Percentiles rank a stretch among this genome's conserved stretches.
phyloP scores from a whole-genome alignment of 2,797 vertebrate species.

The Sebastes kiyomatsui region DNA sequence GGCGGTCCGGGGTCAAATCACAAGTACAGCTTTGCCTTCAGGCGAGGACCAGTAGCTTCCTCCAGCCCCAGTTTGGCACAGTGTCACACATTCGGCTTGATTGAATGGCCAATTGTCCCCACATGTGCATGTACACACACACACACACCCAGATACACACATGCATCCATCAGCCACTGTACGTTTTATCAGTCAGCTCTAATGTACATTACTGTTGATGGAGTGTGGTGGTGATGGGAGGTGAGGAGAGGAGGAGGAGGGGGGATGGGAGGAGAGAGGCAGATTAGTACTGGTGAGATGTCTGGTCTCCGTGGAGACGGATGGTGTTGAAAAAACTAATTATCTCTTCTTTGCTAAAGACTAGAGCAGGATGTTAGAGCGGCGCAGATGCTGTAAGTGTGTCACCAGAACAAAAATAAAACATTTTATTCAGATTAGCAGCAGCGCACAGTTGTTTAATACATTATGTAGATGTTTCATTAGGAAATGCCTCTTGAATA shows the following conservation, averaged over 20 bases:
- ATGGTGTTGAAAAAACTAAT: slow-evolving; percentile 76
- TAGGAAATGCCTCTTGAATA: slow-evolving; percentile 38
- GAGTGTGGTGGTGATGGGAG: slow-evolving; percentile 54
- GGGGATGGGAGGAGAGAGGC: slow-evolving; percentile 28
- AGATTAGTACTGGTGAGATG: slow-evolving; percentile 70
- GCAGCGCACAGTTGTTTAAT: slow-evolving; percentile 51
- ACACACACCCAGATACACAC: slow-evolving; percentile 2
- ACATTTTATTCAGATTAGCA: slow-evolving; percentile 64
- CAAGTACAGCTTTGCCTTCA: slow-evolving; percentile 20
- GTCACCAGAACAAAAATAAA: slow-evolving; percentile 64
- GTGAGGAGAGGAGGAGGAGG: slow-evolving; percentile 35
- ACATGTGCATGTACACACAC: neutral
- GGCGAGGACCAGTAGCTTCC: slow-evolving; percentile 9
- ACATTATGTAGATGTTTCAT: slow-evolving; percentile 58
- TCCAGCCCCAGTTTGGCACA: slow-evolving; percentile 41
- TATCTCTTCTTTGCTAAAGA: slow-evolving; percentile 76
- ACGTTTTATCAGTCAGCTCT: slow-evolving; percentile 58
- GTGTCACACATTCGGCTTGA: slow-evolving; percentile 49
- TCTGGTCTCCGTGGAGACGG: slow-evolving; percentile 78
- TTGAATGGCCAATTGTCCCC: slow-evolving; percentile 21
- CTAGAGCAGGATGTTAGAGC: slow-evolving; percentile 69
- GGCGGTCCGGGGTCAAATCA: slow-evolving; percentile 30
- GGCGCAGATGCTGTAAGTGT: slow-evolving; percentile 67
- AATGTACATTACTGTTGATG: slow-evolving; percentile 67
- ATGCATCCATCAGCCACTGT: slow-evolving; percentile 32